Conservation (phyloP, 2,113 vertebrate species). For the Salvelinus alpinus region DNA sequence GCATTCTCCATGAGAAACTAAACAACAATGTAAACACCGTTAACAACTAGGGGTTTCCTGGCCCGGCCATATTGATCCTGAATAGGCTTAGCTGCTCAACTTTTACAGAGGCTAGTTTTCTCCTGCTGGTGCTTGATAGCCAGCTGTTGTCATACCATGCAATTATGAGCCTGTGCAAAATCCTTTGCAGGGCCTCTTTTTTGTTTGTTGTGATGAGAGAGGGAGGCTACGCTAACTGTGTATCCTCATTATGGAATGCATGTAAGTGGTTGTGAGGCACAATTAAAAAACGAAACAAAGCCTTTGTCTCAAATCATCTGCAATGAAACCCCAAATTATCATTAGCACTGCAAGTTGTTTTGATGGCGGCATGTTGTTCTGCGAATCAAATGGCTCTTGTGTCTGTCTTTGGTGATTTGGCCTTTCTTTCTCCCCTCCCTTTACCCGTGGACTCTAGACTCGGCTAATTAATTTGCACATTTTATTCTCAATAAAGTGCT, state of each 20-base stretch:
- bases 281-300: constrained; percentile 63
- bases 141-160: constrained; percentile 57
- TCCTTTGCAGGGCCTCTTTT: constrained; percentile 6
- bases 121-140: constrained; percentile 59
- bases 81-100: constrained; percentile 52
- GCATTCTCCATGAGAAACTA: constrained; percentile 56
- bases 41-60: constrained; percentile 51
- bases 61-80: constrained; percentile 57
- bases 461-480: constrained; percentile 95
- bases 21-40: constrained; percentile 54
- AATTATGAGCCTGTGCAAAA: constrained; percentile 50
- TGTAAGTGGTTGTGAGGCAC: constrained; percentile 58
- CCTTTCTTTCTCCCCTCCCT: constrained; percentile 15
- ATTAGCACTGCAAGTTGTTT: constrained; percentile 63
- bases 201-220: constrained; percentile 60
- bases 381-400: constrained; percentile 50
- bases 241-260: constrained; percentile 58
- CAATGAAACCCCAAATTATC: constrained; percentile 70
- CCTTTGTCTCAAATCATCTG: constrained; percentile 68
- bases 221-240: constrained; percentile 48
- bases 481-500: constrained; percentile 97
- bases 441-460: constrained; percentile 70
- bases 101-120: constrained; percentile 50
- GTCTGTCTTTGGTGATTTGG: constrained; percentile 45
- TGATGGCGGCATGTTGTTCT: constrained; percentile 49